Base-by-base conservation (phyloP, 2,888 invertebrate species). In the Pyrochroa serraticornis region DNA sequence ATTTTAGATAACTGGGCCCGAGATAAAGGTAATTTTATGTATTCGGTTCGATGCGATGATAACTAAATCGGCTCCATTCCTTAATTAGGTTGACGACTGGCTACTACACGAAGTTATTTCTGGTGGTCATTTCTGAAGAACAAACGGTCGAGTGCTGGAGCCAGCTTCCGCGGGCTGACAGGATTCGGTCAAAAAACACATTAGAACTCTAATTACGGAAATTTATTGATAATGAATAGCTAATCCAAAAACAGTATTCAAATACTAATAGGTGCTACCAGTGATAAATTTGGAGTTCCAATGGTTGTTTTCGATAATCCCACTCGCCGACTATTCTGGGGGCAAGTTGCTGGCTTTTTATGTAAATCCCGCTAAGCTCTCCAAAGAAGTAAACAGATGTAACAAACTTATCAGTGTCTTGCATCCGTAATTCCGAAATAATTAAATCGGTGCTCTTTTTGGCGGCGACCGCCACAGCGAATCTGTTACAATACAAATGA, bases 391-490 rank as follows among this genome's bases (percentile, higher is more conserved):
- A 9, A 42, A 42, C 32, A 42, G 10, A 7, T 13, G 9, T 42
- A 7, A 37, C 37, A 37, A 37, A 44, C 43, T 37, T 12, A 30
- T 50, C 34, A 39, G 14, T 22, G 35, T 41, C 41, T 43, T 37
- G 38, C 22, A 22, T 48, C 32, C 34, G 41, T 9, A 32, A 34
- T 39, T 41, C 9, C 10, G 39, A 22, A 41, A 49, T 9, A 10
- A 42, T 41, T 22, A 42, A 43, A 22, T 22, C 22, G 22, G 22
- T 22, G 22, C 22, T 22, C 22, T 22, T 22, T 50, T 50, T 50
- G 50, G 50, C 50, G 50, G 50, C 43, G 50, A 36, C 31, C 31
- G 22, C 9, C 49, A 36, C 13, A 50, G 5, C 22, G 5, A 22
- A 22, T 22, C 22, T 5, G 22, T 22, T 22, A 50, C 34, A 43